Evolutionary conservation across 2,113 vertebrate species (phyloP).

Genomic region (Hydrochoerus hydrochaeris): DNA sequence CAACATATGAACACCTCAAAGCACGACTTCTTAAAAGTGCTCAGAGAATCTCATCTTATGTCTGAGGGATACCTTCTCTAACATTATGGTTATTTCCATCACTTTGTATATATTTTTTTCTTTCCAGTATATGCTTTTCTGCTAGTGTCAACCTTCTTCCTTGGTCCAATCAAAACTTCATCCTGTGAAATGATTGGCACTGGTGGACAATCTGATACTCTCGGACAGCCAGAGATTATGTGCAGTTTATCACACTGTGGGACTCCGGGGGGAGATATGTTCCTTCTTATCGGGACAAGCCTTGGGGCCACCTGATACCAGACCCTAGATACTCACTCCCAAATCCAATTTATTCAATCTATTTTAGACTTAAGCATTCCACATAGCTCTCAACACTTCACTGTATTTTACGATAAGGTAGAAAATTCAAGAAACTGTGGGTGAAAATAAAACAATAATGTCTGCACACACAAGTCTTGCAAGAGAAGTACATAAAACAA

Average conservation of each 20-base stretch:
- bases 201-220: background rate
- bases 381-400: slow-evolving; percentile 17
- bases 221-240: background rate
- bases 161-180: slow-evolving; percentile 23
- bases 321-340: slow-evolving; percentile 50
- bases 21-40: background rate
- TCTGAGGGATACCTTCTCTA: background rate
- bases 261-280: slow-evolving; percentile 15
- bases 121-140: slow-evolving; percentile 9
- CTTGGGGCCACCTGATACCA: slow-evolving; percentile 59
- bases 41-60: background rate
- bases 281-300: slow-evolving; percentile 71
- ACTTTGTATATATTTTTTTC: background rate
- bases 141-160: background rate
- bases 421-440: slow-evolving; percentile 52
- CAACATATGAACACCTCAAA: background rate
- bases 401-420: slow-evolving; percentile 61
- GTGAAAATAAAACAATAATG: slow-evolving; percentile 68
- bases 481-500: background rate
- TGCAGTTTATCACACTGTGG: slow-evolving; percentile 51
- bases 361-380: slow-evolving; percentile 54
- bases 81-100: slow-evolving; percentile 54
- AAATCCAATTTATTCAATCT: slow-evolving; percentile 78
- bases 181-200: slow-evolving; percentile 7
- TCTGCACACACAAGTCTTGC: background rate